These are phyloP conservation scores for Gallinago media DNA, from an alignment of 2,113 vertebrate genomes.

Conservation along the genomic window DNA sequence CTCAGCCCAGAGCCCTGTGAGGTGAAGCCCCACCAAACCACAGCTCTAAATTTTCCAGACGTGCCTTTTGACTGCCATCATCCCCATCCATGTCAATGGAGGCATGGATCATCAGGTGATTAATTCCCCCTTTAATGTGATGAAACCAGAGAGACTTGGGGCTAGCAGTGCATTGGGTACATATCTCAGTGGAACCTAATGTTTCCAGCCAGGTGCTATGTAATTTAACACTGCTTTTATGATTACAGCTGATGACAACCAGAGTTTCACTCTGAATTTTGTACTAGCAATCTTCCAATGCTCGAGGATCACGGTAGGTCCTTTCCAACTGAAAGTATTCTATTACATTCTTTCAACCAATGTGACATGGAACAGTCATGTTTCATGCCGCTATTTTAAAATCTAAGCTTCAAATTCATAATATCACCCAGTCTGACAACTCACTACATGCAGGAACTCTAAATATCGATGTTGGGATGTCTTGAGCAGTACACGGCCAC, in stretches of 20 bases:
- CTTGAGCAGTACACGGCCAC: background rate
- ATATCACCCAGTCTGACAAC: background rate
- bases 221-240: background rate
- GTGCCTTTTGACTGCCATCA: background rate
- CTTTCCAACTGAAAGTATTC: background rate
- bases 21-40: background rate
- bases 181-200: background rate
- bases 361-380: background rate
- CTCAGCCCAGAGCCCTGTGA: fast-evolving
- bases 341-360: background rate
- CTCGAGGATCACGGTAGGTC: background rate
- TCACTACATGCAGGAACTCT: background rate
- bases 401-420: background rate
- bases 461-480: background rate
- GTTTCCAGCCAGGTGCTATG: background rate
- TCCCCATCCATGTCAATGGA: background rate
- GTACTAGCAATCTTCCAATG: background rate
- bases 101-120: background rate
- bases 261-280: background rate
- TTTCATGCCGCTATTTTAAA: background rate
- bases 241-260: background rate
- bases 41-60: background rate
- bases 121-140: background rate
- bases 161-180: background rate
- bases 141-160: background rate